Evolutionary conservation across 2,797 vertebrate genomes (phyloP).

Genomic region (Cryptoblepharus egeriae): DNA sequence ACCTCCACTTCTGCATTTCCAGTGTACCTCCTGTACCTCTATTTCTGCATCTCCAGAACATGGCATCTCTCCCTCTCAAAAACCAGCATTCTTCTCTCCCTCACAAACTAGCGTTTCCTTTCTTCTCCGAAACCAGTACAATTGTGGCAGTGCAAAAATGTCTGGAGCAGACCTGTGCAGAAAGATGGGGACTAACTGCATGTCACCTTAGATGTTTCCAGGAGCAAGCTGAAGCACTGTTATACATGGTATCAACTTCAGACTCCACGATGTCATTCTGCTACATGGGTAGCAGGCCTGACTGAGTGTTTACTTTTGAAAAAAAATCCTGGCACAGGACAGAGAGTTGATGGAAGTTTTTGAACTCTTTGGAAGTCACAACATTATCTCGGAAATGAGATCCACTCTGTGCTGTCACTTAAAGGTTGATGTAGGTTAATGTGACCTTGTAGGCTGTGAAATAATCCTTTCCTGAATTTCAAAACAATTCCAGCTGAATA

Average conservation of each 20-base stretch:
- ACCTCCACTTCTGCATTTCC: no score
- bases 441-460: constrained; percentile 10
- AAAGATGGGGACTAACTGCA: no score
- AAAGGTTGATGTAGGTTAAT: not conserved
- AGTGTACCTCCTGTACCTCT: no score
- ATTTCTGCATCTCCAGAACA: no score
- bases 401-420: constrained; percentile 3
- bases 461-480: constrained; percentile 13
- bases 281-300: not conserved
- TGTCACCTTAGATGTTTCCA: not conserved
- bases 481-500: constrained; percentile 18
- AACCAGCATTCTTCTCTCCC: no score
- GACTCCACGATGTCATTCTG: not conserved
- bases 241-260: not conserved
- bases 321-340: not conserved
- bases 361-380: constrained; percentile 4
- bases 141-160: no score
- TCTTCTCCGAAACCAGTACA: no score
- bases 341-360: not conserved
- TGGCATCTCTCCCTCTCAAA: no score
- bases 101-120: no score
- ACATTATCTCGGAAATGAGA: constrained; percentile 21
- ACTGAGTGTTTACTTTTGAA: not conserved
- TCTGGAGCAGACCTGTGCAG: no score
- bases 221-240: not conserved